These are phyloP conservation scores for Caenorhabditis doughertyi DNA, from an alignment of 2,888 invertebrate genomes.

Conservation along the genomic window DNA sequence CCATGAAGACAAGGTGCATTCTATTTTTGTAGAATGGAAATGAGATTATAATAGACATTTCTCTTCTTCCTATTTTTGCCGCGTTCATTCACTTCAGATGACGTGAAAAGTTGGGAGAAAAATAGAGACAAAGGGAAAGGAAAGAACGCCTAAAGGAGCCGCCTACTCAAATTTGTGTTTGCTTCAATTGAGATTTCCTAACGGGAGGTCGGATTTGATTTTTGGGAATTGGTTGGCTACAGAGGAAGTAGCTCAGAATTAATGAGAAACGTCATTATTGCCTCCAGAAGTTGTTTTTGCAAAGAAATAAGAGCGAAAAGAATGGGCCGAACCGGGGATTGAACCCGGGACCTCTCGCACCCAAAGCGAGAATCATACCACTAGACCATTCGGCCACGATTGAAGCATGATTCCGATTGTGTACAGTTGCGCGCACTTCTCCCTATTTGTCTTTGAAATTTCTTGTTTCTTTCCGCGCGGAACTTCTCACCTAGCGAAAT, in stretches of 20 bases:
- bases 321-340: slow-evolving; percentile 76
- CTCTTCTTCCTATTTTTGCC: background rate
- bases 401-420: no score
- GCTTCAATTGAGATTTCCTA: background rate
- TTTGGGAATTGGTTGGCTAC: background rate
- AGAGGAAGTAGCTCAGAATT: background rate
- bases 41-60: background rate
- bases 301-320: slow-evolving; percentile 65
- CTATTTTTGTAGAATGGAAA: background rate
- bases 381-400: slow-evolving; percentile 78
- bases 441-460: background rate
- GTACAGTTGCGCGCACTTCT: background rate
- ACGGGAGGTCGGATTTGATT: background rate
- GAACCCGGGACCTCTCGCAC: slow-evolving; percentile 82
- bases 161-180: slow-evolving; percentile 8
- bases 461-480: slow-evolving; percentile 7
- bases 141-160: background rate
- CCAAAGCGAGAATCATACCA: slow-evolving; percentile 74
- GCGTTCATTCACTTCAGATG: background rate
- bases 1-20: background rate
- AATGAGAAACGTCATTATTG: no score
- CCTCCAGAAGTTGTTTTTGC: no score
- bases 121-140: background rate
- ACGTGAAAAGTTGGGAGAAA: background rate
- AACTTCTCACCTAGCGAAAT: background rate